Evolutionary conservation across 2,888 invertebrate species (phyloP).

Genomic region (Aricia artaxerxes): DNA sequence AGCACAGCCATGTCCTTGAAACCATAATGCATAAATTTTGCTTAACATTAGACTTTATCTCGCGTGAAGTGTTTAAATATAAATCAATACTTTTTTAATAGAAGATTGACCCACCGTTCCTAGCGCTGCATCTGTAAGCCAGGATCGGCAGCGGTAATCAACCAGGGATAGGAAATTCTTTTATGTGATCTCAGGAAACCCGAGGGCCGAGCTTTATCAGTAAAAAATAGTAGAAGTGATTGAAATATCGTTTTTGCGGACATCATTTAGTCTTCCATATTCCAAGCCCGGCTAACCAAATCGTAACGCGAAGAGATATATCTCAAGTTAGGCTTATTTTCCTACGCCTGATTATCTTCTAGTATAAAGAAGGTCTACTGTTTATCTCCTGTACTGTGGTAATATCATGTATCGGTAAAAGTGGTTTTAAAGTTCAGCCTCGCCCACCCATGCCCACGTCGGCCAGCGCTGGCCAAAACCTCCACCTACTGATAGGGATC

Average conservation of each 20-base stretch:
- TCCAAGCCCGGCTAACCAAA: no score
- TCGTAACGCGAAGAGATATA: no score
- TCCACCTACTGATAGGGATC: conserved; percentile 53
- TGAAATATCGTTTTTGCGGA: no score
- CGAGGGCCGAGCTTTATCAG: no score
- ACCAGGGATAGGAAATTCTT: no score
- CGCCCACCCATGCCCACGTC: conserved; percentile 50
- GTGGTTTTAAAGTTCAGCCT: conserved; percentile 47
- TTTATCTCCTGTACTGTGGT: conserved; percentile 24
- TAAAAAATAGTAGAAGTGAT: no score
- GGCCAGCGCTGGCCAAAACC: conserved; percentile 70
- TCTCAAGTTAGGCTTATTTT: not conserved
- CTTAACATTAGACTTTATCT: not conserved
- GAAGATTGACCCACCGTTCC: no score
- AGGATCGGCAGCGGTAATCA: no score
- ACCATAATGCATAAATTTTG: not conserved
- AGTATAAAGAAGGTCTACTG: not conserved
- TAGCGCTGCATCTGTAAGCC: no score
- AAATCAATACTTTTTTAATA: not conserved
- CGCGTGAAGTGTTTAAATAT: not conserved
- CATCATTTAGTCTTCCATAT: no score
- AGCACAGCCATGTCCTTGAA: not conserved
- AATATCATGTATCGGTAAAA: conserved; percentile 47
- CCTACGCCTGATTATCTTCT: not conserved
- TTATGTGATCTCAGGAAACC: no score